A percentile compares a stretch with the other conserved stretches of the same genome.
phyloP scores from a whole-genome alignment of 2,113 vertebrate species.

The Polypterus bichir region DNA sequence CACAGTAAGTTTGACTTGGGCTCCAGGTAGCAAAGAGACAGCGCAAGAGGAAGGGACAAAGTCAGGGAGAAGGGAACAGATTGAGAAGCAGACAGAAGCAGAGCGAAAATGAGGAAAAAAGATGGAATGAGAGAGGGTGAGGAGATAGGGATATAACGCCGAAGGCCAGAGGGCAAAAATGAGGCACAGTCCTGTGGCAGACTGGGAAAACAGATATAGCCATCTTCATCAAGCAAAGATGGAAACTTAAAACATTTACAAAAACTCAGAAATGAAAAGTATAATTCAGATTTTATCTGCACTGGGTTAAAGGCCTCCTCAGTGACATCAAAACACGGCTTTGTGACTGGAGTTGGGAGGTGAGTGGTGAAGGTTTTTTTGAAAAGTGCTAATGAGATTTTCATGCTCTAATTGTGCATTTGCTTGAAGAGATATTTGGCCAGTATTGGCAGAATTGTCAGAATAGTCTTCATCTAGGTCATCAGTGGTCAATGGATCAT shows the following conservation, averaged over 20 bases:
- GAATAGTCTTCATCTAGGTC: slow-evolving; percentile 35
- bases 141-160: slow-evolving; percentile 49
- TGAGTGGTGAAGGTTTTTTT: not conserved
- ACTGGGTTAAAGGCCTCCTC: slow-evolving; percentile 17
- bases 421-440: no score
- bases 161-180: slow-evolving; percentile 47
- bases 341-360: not conserved
- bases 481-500: slow-evolving; percentile 45
- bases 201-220: slow-evolving; percentile 54
- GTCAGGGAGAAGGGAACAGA: slow-evolving; percentile 72
- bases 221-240: slow-evolving; percentile 57
- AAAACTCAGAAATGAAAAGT: slow-evolving; percentile 38
- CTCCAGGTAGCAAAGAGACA: slow-evolving; percentile 84
- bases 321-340: not conserved
- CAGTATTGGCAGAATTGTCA: slow-evolving; percentile 24
- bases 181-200: slow-evolving; percentile 59
- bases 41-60: slow-evolving; percentile 76
- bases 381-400: no score
- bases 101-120: slow-evolving; percentile 66
- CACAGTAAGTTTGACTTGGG: slow-evolving; percentile 49
- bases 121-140: slow-evolving; percentile 69
- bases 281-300: slow-evolving; percentile 20
- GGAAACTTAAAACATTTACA: slow-evolving; percentile 38
- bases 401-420: no score
- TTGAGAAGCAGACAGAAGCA: slow-evolving; percentile 82